phyloP scores from a whole-genome alignment of 2,797 vertebrate genomes.

The Anguilla marmorata region DNA sequence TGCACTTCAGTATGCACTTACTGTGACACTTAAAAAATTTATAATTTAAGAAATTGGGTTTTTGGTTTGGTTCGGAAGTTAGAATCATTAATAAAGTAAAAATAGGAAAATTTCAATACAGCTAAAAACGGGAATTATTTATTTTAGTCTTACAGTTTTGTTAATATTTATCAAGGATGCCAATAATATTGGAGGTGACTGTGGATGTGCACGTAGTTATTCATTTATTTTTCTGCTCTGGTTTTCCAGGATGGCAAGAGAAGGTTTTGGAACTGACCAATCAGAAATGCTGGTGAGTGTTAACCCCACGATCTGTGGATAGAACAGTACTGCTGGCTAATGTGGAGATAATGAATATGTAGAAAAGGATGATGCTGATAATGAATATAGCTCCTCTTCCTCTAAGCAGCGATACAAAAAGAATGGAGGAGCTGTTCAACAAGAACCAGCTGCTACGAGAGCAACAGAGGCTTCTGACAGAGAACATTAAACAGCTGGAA shows the following conservation, averaged over 20 bases:
- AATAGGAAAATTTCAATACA: background rate
- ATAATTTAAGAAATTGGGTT: background rate
- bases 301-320: background rate
- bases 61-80: background rate
- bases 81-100: background rate
- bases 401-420: conserved; percentile 80
- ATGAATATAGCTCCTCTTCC: conserved; percentile 8
- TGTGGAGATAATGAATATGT: background rate
- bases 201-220: background rate
- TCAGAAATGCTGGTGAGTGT: conserved; percentile 88
- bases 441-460: conserved; percentile 94
- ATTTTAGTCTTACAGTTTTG: background rate
- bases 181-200: background rate
- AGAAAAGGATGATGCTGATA: background rate
- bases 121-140: background rate
- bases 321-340: too few species aligned
- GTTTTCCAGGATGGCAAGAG: conserved; percentile 79
- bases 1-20: background rate
- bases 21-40: background rate
- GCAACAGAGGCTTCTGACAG: conserved; percentile 87
- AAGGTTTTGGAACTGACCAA: conserved; percentile 87
- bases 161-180: too few species aligned
- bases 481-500: conserved; percentile 90
- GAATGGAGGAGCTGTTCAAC: conserved; percentile 88
- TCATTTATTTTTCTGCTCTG: background rate